Base-by-base conservation (phyloP, 2,797 vertebrate species). In the Rhinatrema bivittatum region DNA sequence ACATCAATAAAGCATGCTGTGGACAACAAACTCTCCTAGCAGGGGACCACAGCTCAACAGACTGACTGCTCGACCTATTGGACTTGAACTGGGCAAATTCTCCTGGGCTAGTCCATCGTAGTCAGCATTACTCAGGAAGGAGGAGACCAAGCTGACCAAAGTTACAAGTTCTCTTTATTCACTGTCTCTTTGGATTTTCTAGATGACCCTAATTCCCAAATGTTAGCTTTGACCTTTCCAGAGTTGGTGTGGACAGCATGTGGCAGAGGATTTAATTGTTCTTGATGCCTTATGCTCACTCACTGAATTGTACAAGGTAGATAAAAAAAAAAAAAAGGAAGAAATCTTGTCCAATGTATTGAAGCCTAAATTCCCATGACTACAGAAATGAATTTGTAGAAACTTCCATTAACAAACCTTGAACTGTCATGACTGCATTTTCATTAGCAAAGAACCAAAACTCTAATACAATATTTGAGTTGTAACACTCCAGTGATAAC, bases 191-290 rank as follows among this genome's bases (percentile, higher is more conserved):
- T 78, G 77, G 62, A 68, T 65, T 68, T 79, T 68, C 70, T 61
- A 58, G 45, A 85, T 72, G 76, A 87, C 65, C 68, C 77, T 76
- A 56, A 52, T 57, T 69, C 68, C 58, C 55, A 74, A 79, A 72
- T 62, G 55, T 41, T 31, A 69, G 55, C 78, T 80, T 76, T 74
- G 70, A 80, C 74, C 78, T 70, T 65, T 76, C 53, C 72, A 62
- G 66, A 72, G 41, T 54, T 68, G 81, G 58, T 78, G 76, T 65
- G 72, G 78, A 85, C 67, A 87, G 78, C 87, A 87, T 89, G 81
- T 84, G 86, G 83, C 73, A 72, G 56, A 23, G 63, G 81, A 84
- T 74, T 77, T 85, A 87, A 88, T 82, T 87, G 78, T 78, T 79
- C 76, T 79, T 80, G 84, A 71, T 72, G 81, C 78, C 72, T 67